Evolutionary conservation across 2,113 vertebrate species (phyloP), one percentile per base, ranked within the genome.

Genomic region (Lasiurus borealis): DNA sequence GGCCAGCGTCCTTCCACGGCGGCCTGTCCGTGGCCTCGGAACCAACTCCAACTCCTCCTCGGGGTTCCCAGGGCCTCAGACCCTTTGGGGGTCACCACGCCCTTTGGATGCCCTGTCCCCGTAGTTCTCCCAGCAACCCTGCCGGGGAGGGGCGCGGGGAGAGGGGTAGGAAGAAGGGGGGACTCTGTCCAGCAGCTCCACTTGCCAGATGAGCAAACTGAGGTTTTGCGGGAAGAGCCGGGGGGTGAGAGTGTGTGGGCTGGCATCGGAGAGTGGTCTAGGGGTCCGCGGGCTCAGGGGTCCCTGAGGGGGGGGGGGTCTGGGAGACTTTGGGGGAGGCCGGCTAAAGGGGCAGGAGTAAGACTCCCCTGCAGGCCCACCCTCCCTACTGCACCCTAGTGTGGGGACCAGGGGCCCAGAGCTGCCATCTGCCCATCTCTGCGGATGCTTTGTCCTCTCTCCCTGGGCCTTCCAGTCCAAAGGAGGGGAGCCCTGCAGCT

Each of bases 101-200:
- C 71, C 80, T 94, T 97, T 72, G 76, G 16, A 64, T 19, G 88
- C 93, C 94, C 97, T 81, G 91, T 86, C 87, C 85, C 78, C 0
- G 29, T 59, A 29, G 88, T 52, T 73, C 90, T 84, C 21, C n/a
- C 91, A 75, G 52, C 69, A 96, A 84, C 18, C 89, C 84, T 77
- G 15, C 64, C 34, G 34, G 54, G 18, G 52, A 52, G 52, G 54
- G 54, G 54, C 18, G 21, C 21, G 21, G 54, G 2, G 52, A 18
- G 54, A 7, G 54, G 54, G 40, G 40, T 40, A 40, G 3, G 40
- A 40, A 40, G 40, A 40, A 82, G 96, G 50, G 59, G 75, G 36
- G 27, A 29, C 64, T 85, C 91, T 83, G 73, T 64, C 54, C 27
- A 25, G 36, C 7, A 9, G 90, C 14, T 25, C 92, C 87, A 75